Evolutionary conservation across 2,113 vertebrate genomes (phyloP).

Genomic region (Orycteropus afer): DNA sequence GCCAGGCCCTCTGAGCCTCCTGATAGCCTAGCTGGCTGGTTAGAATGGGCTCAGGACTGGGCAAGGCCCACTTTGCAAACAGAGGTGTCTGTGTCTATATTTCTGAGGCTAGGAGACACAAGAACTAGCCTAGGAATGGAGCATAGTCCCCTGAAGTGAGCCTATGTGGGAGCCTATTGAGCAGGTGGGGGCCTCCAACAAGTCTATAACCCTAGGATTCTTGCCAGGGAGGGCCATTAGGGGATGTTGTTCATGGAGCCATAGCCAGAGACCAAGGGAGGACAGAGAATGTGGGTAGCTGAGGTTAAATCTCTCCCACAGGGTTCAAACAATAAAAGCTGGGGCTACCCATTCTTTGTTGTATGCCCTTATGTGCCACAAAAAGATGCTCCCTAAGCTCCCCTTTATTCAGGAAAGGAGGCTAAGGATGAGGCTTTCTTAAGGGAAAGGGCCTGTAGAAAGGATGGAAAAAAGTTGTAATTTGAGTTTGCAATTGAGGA

Average conservation of each 20-base stretch:
- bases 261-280: neutral
- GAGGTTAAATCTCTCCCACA: too few relatives aligned
- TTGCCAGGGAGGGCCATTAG: neutral
- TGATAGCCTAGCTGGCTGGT: neutral
- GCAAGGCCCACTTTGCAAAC: too few relatives aligned
- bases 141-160: fast-evolving
- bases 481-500: neutral
- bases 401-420: fast-evolving
- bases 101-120: neutral
- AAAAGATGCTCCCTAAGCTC: neutral
- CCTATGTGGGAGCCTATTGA: fast-evolving
- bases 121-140: neutral
- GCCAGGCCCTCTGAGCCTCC: neutral
- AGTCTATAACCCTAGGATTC: neutral
- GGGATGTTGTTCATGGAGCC: neutral
- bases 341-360: neutral
- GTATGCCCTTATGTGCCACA: neutral
- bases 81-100: neutral
- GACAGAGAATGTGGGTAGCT: fast-evolving
- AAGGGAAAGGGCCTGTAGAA: neutral
- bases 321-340: neutral
- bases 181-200: too few relatives aligned
- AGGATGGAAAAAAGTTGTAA: neutral
- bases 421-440: neutral
- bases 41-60: neutral